Base-by-base conservation (phyloP, 2,113 vertebrate genomes). In the Morphnarchus princeps region DNA sequence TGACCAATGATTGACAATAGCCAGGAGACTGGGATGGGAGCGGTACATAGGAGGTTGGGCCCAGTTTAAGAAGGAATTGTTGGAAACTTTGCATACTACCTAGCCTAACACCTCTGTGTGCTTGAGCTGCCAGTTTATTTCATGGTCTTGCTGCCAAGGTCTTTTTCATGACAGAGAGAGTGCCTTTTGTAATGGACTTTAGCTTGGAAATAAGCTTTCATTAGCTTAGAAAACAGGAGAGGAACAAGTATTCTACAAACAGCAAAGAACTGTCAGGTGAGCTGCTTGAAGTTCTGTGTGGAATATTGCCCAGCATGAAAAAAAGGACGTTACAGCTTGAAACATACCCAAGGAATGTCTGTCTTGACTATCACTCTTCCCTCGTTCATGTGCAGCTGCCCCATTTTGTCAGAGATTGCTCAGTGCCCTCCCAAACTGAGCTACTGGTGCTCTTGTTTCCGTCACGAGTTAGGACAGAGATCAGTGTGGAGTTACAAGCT, bases 171-270 rank as follows among this genome's bases (percentile, higher is more conserved):
- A 28, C 14, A 57, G 26, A 82, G 40, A 38, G 19, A 11, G n/a
- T 91, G 62, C 49, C 38, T 83, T 72, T 86, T 87, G 38, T 69
- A 42, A 47, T 25, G 20, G 82, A n/a, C 13, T 77, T 90, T 10
- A 93, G 42, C 42, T 70, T 73, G 50, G 24, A 74, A 90, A 71
- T 50, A 49, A 40, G 22, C 55, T 90, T 90, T 80, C 29, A 14
- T 86, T 73, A 94, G 59, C 63, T 73, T 76, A 86, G 76, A 61
- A 91, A 73, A 52, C 45, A 88, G 79, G 42, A 89, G 57, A 81
- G 42, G n/a, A 47, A 17, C 40, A 66, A 70, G 20, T 40, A 19
- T 79, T 62, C 29, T 55, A 16, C 49, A 63, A 74, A 38, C 47
- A 71, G 69, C 47, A 67, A 58, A 78, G 52, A 67, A 49, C 21